A percentile compares a stretch with the other conserved stretches of the same genome.
phyloP scores from a whole-genome alignment of 2,113 vertebrate genomes.

The Prunella fulvescens region DNA sequence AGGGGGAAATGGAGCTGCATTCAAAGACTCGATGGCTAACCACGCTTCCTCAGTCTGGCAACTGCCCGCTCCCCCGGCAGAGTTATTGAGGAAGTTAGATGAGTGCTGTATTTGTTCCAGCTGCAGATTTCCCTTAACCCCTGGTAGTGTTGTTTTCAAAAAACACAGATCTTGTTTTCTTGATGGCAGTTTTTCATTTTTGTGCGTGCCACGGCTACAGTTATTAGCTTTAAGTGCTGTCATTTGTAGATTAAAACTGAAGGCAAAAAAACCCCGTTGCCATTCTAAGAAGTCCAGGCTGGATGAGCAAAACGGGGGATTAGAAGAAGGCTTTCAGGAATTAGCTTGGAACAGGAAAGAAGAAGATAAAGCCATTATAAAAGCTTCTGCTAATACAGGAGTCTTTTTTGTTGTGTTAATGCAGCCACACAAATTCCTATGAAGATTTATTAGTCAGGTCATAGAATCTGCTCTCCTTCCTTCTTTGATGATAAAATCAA shows the following conservation, averaged over 20 bases:
- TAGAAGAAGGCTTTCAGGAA: slow-evolving; percentile 23
- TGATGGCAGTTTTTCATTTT: not conserved
- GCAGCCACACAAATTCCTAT: slow-evolving; percentile 7
- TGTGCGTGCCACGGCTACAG: not conserved
- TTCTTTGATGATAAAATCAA: slow-evolving; percentile 5
- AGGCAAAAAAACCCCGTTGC: not conserved
- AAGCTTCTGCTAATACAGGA: slow-evolving; percentile 24
- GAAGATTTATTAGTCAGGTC: slow-evolving; percentile 37
- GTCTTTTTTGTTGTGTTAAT: slow-evolving; percentile 31
- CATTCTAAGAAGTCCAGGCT: not conserved
- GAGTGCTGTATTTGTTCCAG: slow-evolving; percentile 66
- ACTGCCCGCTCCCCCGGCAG: slow-evolving; percentile 25
- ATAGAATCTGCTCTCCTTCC: not conserved
- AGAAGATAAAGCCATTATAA: slow-evolving; percentile 34
- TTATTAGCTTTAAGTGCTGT: not conserved
- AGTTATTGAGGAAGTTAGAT: slow-evolving; percentile 65
- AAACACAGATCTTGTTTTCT: not conserved
- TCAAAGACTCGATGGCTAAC: slow-evolving; percentile 54
- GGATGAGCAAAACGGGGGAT: not conserved
- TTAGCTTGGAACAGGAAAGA: slow-evolving; percentile 12
- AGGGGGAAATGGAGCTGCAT: not conserved
- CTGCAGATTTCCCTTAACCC: slow-evolving; percentile 71
- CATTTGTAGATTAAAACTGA: not conserved
- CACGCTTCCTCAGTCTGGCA: slow-evolving; percentile 62
- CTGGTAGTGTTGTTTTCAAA: slow-evolving; percentile 3